Evolutionary conservation across 2,797 vertebrate species (phyloP), one percentile per base, ranked within the genome.

Genomic region (Cyprinodon diabolis): DNA sequence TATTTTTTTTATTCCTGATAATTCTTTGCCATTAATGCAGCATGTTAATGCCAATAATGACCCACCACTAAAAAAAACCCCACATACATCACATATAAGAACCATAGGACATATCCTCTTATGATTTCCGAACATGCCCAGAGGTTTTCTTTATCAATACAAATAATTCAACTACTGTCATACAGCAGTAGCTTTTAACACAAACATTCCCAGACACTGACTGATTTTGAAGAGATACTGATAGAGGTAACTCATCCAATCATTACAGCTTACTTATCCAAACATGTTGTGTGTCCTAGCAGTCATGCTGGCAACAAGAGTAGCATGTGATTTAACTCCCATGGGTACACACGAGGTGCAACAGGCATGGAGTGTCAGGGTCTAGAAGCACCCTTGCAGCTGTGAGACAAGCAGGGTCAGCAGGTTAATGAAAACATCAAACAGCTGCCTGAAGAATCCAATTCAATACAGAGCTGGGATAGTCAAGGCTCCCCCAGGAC

Each of bases 401-500:
- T 77, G 69, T 49, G 68, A 87, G 84, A 90, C 85, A 83, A 76
- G 82, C 79, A 82, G 71, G 81, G 77, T 54, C 21, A 45, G 70
- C 78, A 86, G 91, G 92, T 91, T 92, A 92, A 94, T 93, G 87
- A 91, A 95, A 93, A 93, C 92, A 93, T 91, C 89, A 91, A 87
- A 88, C 77, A 75, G 56, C 85, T 83, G 76, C 89, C 88, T 0
- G 69, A 57, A 68, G 86, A 87, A 80, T 47, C 58, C 14, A 65
- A 84, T 88, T 84, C 75, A 89, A 89, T 77, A 81, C 78, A 79
- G 77, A 79, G 75, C 76, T 58, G 67, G 43, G 73, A 85, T 35
- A 37, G 87, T 84, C 78, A 66, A 15, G 7, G 65, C 63, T 76
- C 79, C 84, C 54, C 5, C 40, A 73, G 79, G 47, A 82, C 14